Evolutionary conservation across 23 tunicate genomes (phyloP).

Genomic region (Ciona savignyi): DNA sequence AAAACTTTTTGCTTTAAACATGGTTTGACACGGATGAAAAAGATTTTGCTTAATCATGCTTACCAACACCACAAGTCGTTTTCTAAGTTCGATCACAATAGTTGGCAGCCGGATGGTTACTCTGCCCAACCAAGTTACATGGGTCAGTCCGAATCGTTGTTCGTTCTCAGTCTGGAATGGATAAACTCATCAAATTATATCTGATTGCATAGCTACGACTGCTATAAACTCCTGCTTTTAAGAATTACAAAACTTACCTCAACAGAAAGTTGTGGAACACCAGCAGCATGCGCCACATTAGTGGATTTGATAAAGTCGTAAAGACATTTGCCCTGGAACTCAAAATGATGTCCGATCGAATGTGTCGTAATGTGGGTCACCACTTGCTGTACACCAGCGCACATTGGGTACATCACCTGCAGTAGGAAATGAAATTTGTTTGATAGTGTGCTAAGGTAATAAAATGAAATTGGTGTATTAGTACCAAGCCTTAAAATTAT

Average conservation of each 20-base stretch:
- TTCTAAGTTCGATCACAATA: constrained; percentile 38
- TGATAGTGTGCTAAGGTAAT: no score
- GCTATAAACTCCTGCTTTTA: neutral
- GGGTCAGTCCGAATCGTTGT: constrained; percentile 33
- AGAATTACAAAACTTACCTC: constrained; percentile 12
- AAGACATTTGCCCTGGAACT: constrained; percentile 52
- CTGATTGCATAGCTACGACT: no score
- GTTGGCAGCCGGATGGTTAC: constrained; percentile 24
- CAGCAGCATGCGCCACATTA: neutral
- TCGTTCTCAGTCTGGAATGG: constrained; percentile 67
- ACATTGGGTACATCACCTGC: constrained; percentile 12
- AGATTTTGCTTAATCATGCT: neutral
- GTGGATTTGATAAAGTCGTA: constrained; percentile 39
- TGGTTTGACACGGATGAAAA: neutral
- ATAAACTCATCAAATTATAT: no score
- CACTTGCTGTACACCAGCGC: constrained; percentile 49
- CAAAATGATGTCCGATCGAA: constrained; percentile 49
- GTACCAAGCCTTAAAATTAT: no score
- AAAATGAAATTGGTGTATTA: no score
- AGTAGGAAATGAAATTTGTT: no score
- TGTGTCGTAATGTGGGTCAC: constrained; percentile 64
- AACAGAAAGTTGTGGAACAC: constrained; percentile 10
- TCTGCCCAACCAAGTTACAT: constrained; percentile 45
- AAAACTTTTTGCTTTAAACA: no score
- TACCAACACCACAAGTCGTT: constrained; percentile 29